Conservation (phyloP, 1,140 invertebrate genomes). For the Apis cerana region DNA sequence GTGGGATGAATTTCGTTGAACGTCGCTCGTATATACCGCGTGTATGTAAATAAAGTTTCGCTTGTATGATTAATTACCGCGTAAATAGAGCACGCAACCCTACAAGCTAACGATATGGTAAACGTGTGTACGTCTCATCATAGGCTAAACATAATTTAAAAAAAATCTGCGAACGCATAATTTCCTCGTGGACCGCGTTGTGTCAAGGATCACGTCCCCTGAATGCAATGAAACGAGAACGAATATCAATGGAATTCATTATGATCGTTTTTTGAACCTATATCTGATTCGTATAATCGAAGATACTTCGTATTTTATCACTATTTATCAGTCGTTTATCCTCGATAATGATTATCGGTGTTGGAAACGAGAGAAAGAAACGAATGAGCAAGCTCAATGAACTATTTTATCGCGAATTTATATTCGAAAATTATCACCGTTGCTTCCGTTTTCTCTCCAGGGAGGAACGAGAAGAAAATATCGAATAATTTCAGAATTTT, state of each 20-base stretch:
- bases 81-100: not conserved
- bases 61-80: not conserved
- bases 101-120: too few relatives aligned
- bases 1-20: not conserved
- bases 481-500: not conserved
- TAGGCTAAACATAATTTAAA: not conserved
- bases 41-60: not conserved
- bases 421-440: not conserved
- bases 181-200: not conserved
- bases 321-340: not conserved
- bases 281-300: not conserved
- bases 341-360: not conserved
- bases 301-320: not conserved
- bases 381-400: not conserved
- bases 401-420: not conserved
- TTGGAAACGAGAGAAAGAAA: not conserved
- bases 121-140: not conserved
- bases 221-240: not conserved
- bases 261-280: not conserved
- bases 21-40: not conserved
- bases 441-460: not conserved
- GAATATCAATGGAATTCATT: not conserved
- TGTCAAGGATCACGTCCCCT: not conserved
- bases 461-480: not conserved
- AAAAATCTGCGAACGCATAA: not conserved